A percentile compares a stretch with the other conserved stretches of the same genome.
Evolutionary conservation across 2,888 invertebrate species (phyloP).

Genomic region (Sialis lutaria): DNA sequence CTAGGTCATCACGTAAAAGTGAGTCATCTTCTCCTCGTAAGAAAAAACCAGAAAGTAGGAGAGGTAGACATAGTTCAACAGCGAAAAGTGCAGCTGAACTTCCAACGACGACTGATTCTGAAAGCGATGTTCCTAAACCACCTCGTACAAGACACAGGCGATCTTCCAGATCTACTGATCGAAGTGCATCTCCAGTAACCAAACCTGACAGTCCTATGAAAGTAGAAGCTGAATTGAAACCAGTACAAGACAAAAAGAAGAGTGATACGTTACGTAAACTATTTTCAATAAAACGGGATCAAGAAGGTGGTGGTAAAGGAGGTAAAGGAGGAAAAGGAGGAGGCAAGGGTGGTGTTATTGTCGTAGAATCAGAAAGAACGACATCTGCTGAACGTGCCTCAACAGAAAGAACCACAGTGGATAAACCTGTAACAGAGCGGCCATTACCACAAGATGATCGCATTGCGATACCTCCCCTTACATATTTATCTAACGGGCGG

Average conservation of each 20-base stretch:
- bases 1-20: constrained; percentile 13
- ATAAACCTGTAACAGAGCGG: constrained; percentile 31
- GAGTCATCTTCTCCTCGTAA: constrained; percentile 12
- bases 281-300: constrained; percentile 37
- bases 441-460: constrained; percentile 24
- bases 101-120: constrained; percentile 24
- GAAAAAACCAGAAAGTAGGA: constrained; percentile 20
- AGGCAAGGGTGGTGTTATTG: constrained; percentile 43
- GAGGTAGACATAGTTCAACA: constrained; percentile 26
- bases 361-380: constrained; percentile 23
- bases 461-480: constrained; percentile 16
- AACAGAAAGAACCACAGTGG: constrained; percentile 14
- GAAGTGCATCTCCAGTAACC: constrained; percentile 2
- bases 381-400: too few species aligned
- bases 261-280: constrained; percentile 46
- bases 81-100: constrained; percentile 17
- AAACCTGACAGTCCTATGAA: constrained; percentile 19
- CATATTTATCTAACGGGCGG: constrained; percentile 17
- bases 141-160: constrained; percentile 9
- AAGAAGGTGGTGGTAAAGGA: constrained; percentile 47
- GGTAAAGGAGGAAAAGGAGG: constrained; percentile 36
- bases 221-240: constrained; percentile 27
- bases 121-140: constrained; percentile 15
- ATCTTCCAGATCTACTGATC: constrained; percentile 15
- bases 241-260: constrained; percentile 50